Base-by-base conservation (phyloP, 2,888 invertebrate genomes). In the Lasioglossum vierecki region DNA sequence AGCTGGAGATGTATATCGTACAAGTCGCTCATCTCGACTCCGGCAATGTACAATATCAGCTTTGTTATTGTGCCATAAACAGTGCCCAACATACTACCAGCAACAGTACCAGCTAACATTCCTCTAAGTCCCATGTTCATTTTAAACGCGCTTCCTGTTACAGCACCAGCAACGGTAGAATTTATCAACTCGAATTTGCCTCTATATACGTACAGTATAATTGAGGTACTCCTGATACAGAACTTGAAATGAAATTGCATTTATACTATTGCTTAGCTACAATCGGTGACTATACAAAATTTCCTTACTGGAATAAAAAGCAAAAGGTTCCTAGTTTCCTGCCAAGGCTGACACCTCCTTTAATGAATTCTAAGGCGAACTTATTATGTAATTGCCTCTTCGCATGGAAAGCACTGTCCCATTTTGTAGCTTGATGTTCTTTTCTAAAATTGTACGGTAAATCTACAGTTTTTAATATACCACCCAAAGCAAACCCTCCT, bases 351-450 rank as follows among this genome's bases (percentile, higher is more conserved):
- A 96, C 96, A 0, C 97, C 97, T n/a, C 98, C 98, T 95, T 96
- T 97, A 0, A 96, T 96, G 95, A 98, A 97, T 88, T 96, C 96
- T 30, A 97, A 74, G 0, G 96, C 97, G 11, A 85, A 1, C 22
- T 15, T 11, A 93, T 97, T 97, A 95, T 98, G 97, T 26, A 98
- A 93, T 91, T 96, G 96, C 95, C 96, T 96, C 97, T 97, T 97
- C 4, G 98, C 98, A 78, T 97, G 96, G 11, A 96, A 63, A 30
- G 8, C 0, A 93, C 85, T 97, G 97, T 76, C 96, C 96, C 76
- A 98, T 76, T 96, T 95, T 5, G 97, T 97, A 13, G 97, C 98
- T 95, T 97, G 96, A 95, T 98, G 97, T 87, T 96, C 97, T 93
- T 96, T 96, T 94, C 98, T 96, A 90, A 97, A 98, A 90, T 96